These are phyloP conservation scores for Deroplatys truncata DNA, from an alignment of 2,888 invertebrate species.

Conservation along the genomic window DNA sequence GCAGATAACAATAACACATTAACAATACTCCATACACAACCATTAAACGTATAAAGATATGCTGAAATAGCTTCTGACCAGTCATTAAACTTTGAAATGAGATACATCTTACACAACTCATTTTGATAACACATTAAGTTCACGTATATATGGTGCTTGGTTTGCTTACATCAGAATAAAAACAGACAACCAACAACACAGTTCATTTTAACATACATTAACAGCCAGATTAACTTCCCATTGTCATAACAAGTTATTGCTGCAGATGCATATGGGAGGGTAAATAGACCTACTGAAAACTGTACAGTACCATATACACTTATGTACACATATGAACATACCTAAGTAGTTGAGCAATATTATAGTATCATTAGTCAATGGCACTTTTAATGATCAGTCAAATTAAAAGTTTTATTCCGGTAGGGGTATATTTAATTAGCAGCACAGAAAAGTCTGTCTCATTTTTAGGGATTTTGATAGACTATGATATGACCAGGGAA, in stretches of 20 bases:
- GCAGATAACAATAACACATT: not conserved
- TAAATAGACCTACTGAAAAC: not conserved
- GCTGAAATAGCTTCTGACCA: not conserved
- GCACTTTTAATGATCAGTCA: not conserved
- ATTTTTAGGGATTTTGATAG: too few relatives aligned
- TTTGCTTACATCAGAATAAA: not conserved
- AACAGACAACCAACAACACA: not conserved
- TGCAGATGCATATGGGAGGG: not conserved
- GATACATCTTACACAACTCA: not conserved
- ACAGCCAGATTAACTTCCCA: not conserved
- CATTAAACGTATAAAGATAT: not conserved
- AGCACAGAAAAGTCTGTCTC: too few relatives aligned
- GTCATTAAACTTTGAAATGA: not conserved
- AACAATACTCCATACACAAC: not conserved
- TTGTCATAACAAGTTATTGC: not conserved
- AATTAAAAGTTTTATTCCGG: too few relatives aligned
- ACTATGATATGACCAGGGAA: too few relatives aligned
- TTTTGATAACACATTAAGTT: not conserved
- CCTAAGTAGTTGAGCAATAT: not conserved
- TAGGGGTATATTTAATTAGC: too few relatives aligned
- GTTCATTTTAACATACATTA: not conserved
- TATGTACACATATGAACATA: not conserved
- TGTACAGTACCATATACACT: not conserved
- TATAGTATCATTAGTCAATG: not conserved
- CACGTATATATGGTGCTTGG: not conserved